phyloP scores from a whole-genome alignment of 2,888 invertebrate species.

The Rhopalosiphum nymphaeae region DNA sequence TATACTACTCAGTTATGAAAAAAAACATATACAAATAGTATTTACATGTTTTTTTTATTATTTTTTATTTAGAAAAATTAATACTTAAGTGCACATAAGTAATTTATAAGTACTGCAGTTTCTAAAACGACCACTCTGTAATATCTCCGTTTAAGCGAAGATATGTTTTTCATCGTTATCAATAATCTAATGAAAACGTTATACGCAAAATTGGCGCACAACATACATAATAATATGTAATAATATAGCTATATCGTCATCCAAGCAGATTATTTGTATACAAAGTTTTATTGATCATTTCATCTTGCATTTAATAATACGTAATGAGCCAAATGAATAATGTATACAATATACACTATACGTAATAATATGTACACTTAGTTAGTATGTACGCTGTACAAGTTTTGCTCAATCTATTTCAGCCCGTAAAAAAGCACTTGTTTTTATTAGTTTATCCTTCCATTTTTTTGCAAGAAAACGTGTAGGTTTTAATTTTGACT shows the following conservation, averaged over 20 bases:
- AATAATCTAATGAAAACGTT: background rate
- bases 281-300: background rate
- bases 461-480: background rate
- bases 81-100: background rate
- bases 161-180: background rate
- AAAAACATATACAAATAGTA: background rate
- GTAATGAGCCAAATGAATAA: background rate
- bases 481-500: background rate
- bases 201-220: background rate
- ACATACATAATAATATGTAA: background rate
- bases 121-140: background rate
- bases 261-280: background rate
- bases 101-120: background rate
- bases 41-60: background rate
- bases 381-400: background rate
- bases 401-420: background rate
- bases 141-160: background rate
- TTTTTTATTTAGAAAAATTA: background rate
- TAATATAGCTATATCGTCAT: background rate
- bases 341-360: background rate
- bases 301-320: background rate
- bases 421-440: background rate
- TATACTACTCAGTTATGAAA: background rate
- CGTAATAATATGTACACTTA: background rate
- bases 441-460: background rate